Percentiles rank a stretch among this genome's conserved stretches.
Conservation (phyloP, 2,797 vertebrate species). For the Sphenopsis melanotis region DNA sequence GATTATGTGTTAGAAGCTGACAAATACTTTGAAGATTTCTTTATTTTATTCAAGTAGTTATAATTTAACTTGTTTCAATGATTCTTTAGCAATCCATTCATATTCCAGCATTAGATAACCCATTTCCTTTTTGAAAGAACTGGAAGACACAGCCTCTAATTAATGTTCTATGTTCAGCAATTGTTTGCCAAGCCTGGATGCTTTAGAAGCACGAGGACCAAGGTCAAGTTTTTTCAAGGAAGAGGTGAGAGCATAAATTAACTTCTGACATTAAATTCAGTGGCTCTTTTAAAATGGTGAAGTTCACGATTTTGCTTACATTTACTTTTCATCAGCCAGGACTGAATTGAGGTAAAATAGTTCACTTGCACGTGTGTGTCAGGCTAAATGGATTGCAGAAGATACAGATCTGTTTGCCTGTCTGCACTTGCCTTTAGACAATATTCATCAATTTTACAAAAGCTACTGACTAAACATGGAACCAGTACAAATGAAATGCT, state of each 20-base stretch:
- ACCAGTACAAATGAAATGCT: slow-evolving; percentile 66
- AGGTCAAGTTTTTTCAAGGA: slow-evolving; percentile 52
- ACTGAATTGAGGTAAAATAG: slow-evolving; percentile 67
- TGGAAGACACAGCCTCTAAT: slow-evolving; percentile 47
- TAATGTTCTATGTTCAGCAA: slow-evolving; percentile 34
- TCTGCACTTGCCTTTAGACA: slow-evolving; percentile 80
- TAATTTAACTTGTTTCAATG: slow-evolving; percentile 31
- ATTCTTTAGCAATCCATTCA: background rate
- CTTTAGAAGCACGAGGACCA: slow-evolving; percentile 6
- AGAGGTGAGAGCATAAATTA: slow-evolving; percentile 58
- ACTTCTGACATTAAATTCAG: slow-evolving; percentile 44
- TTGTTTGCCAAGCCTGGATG: slow-evolving; percentile 40
- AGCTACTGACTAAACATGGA: slow-evolving; percentile 68
- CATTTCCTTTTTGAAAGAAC: slow-evolving; percentile 43
- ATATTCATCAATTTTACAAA: slow-evolving; percentile 80
- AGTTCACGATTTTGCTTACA: slow-evolving; percentile 60
- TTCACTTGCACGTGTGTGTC: slow-evolving; percentile 47
- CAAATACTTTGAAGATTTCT: background rate
- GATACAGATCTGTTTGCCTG: slow-evolving; percentile 81
- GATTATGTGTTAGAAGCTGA: background rate
- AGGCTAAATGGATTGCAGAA: slow-evolving; percentile 83
- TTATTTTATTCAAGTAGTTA: background rate
- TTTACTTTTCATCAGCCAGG: slow-evolving; percentile 77
- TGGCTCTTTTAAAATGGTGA: slow-evolving; percentile 59
- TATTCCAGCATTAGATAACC: slow-evolving; percentile 3